Base-by-base conservation (phyloP, 1,140 invertebrate genomes). In the Telenomus remus region DNA sequence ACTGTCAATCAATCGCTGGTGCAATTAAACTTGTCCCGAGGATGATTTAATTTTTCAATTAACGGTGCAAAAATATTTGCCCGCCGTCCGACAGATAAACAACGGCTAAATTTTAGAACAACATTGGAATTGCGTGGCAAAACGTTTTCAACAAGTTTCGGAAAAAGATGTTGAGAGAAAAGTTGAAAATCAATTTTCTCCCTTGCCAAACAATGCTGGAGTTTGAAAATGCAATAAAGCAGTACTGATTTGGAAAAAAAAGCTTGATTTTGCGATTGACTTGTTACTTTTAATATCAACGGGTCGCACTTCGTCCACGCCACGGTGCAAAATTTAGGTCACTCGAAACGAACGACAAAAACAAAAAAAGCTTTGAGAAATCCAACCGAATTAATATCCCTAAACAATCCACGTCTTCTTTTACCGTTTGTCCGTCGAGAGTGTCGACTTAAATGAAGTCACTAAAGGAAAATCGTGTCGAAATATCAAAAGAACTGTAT, bases 401-500 rank as follows among this genome's bases (percentile, higher is more conserved):
- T 63, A 63, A 63, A 63, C 60, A 63, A 53, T 46, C 15, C 34
- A 4, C 49, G n/a, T 13, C 33, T 13, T 16, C 9, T 4, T 27
- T n/a, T 43, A 10, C 16, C n/a, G n/a, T 53, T 35, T 27, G 19
- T 1, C 19, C 19, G 19, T 27, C 6, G 54, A 51, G 64, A 51
- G 54, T 27, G 54, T 35, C 19, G 19, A 27, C 19, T 27, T 1
- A 27, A 27, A 27, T 27, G 19, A 27, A 27, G 19, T 27, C 19
- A 27, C 19, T 27, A 27, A 27, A 27, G 19, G 6, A 27, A 68
- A 57, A 48, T 51, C 19, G 14, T 59, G 54, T 59, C 54, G 50
- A 68, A 68, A 59, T 47, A 48, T 68, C 55, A 68, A 53, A 66
- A 8, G 39, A 6, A 59, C 35, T 68, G 43, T 49, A 68, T 68